phyloP scores from a whole-genome alignment of 2,797 vertebrate species.

The Pangasius mekongensis region DNA sequence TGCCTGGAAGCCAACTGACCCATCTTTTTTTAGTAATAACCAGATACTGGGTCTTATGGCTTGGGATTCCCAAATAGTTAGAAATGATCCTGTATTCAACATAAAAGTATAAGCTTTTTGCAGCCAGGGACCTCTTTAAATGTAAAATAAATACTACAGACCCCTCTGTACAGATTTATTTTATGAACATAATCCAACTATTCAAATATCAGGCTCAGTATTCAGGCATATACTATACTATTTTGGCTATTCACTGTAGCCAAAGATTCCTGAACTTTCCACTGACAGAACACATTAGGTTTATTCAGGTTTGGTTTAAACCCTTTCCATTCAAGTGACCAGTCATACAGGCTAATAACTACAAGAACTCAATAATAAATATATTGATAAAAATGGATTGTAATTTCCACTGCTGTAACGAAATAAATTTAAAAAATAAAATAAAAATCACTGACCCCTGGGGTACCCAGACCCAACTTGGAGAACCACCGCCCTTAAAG shows the following conservation, averaged over 20 bases:
- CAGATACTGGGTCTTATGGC: background rate
- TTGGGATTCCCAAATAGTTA: background rate
- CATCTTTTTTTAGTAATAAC: background rate
- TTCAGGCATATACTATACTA: background rate
- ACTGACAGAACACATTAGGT: background rate
- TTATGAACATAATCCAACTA: background rate
- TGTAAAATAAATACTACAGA: background rate
- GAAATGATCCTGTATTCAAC: background rate
- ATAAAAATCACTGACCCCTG: background rate
- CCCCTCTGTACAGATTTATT: background rate
- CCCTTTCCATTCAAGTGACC: background rate
- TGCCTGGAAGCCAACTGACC: background rate
- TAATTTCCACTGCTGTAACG: background rate
- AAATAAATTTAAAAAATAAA: background rate
- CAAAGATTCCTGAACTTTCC: background rate
- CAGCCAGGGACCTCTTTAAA: background rate
- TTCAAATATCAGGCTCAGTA: background rate
- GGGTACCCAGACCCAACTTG: background rate
- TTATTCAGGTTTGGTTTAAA: background rate
- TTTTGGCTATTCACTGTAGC: background rate
- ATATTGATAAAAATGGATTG: background rate
- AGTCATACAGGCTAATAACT: background rate
- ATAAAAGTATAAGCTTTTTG: background rate
- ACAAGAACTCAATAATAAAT: constrained; percentile 19
- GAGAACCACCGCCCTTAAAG: background rate